These are phyloP conservation scores for Bergia puertoricense DNA, from an alignment of 92 coral and sea anemone genomes.

Conservation along the genomic window DNA sequence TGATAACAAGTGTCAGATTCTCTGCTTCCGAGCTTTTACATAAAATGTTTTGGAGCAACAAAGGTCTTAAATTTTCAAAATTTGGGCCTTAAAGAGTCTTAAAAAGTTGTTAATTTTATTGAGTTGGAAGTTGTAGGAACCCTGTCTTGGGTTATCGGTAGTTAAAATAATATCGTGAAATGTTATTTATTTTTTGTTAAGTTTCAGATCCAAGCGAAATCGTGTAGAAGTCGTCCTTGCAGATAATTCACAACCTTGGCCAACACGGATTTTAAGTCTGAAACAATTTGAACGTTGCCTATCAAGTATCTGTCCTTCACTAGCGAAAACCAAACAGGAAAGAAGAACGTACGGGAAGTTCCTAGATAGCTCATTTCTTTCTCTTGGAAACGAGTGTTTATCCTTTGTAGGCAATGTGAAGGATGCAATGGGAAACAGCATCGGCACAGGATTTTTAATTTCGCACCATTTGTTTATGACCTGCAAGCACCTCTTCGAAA, in stretches of 20 bases:
- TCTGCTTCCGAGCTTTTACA: too few relatives aligned
- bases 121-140: too few relatives aligned
- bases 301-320: not conserved
- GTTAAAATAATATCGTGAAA: too few relatives aligned
- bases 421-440: not conserved
- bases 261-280: not conserved
- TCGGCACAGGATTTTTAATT: not conserved
- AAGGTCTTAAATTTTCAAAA: too few relatives aligned
- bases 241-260: not conserved
- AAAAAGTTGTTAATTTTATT: too few relatives aligned
- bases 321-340: not conserved
- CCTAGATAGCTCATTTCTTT: not conserved
- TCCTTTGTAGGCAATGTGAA: not conserved
- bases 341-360: not conserved
- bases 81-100: too few relatives aligned
- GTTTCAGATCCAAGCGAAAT: too few relatives aligned
- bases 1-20: too few relatives aligned
- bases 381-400: conserved; percentile 6
- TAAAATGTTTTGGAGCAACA: too few relatives aligned
- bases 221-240: not conserved
- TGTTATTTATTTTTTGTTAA: too few relatives aligned
- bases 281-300: not conserved
- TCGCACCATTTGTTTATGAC: conserved; percentile 6
- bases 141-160: too few relatives aligned
- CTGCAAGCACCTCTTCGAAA: not conserved